Evolutionary conservation across 2,888 invertebrate species (phyloP), one percentile per base, ranked within the genome.

Genomic region (Nomada fucata): DNA sequence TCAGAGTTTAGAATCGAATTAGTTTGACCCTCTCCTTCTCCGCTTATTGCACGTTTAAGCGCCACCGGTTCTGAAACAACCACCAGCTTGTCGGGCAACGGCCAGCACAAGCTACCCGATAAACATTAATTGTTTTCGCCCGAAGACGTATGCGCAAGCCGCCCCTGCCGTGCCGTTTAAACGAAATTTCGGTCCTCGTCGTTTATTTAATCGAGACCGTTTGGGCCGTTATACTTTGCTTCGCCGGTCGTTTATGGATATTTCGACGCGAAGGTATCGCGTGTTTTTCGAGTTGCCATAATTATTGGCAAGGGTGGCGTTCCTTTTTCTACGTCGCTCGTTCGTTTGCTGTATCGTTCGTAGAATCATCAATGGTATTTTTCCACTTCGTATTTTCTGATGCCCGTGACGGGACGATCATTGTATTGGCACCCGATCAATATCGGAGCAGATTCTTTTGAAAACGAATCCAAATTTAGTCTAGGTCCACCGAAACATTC

Each of bases 1-100:
- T 93, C 94, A 92, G 93, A 93, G 93, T 93, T 93, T 93, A 93
- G 93, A 93, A 93, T 93, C 93, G 93, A 93, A 93, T 93, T 93
- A 93, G 93, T 93, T 94, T 94, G 91, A 92, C 92, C 91, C 91
- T 89, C 86, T 86, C 89, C 26, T 63, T 26, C 23, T 82, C 89
- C 90, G 82, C 91, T 89, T 89, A 89, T 86, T 82, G 85, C 87
- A 75, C 90, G 84, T 86, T 90, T 86, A 89, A 89, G 86, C 88
- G 86, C 80, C 85, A 68, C 86, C 83, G 74, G 76, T 71, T 79
- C 68, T 80, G 82, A 83, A 89, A 90, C 89, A 90, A 90, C 88
- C 88, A 81, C 83, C 89, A 89, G 90, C 87, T 90, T 71, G 70
- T 72, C 76, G 63, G 82, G 86, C 84, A 88, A 89, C 89, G 86